phyloP scores from a whole-genome alignment of 2,113 vertebrate species.

The Isurus oxyrinchus region DNA sequence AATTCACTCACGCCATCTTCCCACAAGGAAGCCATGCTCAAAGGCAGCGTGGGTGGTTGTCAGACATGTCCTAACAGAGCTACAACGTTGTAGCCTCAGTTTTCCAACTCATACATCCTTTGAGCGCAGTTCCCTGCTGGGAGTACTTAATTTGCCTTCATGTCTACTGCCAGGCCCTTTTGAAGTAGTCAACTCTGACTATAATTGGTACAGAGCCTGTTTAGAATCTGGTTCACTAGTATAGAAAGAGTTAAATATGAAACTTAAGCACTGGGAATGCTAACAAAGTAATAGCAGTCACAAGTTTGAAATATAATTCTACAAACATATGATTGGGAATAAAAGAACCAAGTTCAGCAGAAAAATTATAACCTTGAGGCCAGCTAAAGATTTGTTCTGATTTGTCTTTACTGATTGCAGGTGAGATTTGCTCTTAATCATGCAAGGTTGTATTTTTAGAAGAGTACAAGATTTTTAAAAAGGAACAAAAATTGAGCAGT shows the following conservation, averaged over 20 bases:
- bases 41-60: not conserved
- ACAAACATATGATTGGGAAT: not conserved
- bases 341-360: not conserved
- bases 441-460: not conserved
- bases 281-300: not conserved
- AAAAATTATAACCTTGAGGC: not conserved
- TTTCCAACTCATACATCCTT: not conserved
- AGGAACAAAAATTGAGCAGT: not conserved
- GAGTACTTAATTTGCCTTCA: not conserved
- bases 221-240: not conserved
- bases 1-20: not conserved
- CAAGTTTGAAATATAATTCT: not conserved
- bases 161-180: not conserved
- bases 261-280: not conserved
- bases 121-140: not conserved
- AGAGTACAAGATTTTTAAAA: not conserved
- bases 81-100: not conserved
- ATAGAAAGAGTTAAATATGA: not conserved
- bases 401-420: not conserved
- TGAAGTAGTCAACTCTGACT: not conserved
- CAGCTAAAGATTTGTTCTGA: conserved; percentile 1
- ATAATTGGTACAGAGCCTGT: not conserved
- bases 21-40: not conserved
- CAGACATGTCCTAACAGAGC: not conserved
- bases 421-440: not conserved